Evolutionary conservation across 2,797 vertebrate genomes (phyloP).

Genomic region (Spinibarbus caldwelli): DNA sequence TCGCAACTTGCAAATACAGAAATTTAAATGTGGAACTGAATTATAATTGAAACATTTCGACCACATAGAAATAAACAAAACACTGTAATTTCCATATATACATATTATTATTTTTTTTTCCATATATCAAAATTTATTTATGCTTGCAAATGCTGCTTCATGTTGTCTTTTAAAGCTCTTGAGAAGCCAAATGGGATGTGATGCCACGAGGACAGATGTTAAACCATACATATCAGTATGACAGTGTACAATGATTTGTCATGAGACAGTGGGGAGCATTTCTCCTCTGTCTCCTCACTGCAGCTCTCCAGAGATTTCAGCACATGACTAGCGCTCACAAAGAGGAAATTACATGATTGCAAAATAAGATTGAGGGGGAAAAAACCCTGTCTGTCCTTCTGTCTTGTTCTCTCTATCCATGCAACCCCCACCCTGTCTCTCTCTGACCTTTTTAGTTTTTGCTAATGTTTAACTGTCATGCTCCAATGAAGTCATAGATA

Average conservation of each 20-base stretch:
- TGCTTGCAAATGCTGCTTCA: too few species aligned
- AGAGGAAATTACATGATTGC: slow-evolving; percentile 66
- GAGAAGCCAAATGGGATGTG: background rate
- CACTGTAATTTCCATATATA: background rate
- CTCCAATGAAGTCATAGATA: background rate
- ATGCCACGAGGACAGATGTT: background rate
- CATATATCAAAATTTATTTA: too few species aligned
- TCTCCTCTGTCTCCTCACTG: slow-evolving; percentile 1
- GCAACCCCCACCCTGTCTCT: slow-evolving; percentile 36
- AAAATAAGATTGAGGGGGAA: slow-evolving; percentile 58
- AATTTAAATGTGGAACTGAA: background rate
- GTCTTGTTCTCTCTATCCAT: slow-evolving; percentile 67
- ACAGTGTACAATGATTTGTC: background rate
- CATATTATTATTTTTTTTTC: too few species aligned
- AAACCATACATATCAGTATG: background rate
- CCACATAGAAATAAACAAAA: background rate
- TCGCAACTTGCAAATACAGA: background rate
- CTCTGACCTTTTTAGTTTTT: slow-evolving; percentile 53
- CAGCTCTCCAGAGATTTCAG: slow-evolving; percentile 56
- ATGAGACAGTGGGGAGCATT: slow-evolving; percentile 18
- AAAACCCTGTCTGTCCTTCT: slow-evolving; percentile 57
- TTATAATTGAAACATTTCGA: background rate
- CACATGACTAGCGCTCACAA: slow-evolving; percentile 28
- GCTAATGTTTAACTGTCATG: slow-evolving; percentile 23
- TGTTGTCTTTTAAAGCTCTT: background rate